Conservation (phyloP, 2,113 vertebrate genomes). For the Etheostoma spectabile region DNA sequence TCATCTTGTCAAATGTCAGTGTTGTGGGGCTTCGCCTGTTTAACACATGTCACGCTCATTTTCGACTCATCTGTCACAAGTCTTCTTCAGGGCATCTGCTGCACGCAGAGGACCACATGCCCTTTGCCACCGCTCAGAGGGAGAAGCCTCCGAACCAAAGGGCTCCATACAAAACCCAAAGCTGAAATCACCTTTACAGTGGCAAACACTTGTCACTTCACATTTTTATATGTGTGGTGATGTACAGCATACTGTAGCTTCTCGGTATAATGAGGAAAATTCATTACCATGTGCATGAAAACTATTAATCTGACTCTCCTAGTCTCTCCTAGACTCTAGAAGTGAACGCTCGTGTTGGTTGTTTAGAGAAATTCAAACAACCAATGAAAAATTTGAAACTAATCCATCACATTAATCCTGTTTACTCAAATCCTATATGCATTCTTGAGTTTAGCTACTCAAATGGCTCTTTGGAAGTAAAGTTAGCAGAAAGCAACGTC, state of each 20-base stretch:
- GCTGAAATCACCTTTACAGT: conserved; percentile 50
- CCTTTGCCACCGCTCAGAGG: conserved; percentile 61
- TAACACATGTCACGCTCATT: conserved; percentile 80
- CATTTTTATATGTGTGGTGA: conserved; percentile 38
- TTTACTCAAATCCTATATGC: background rate
- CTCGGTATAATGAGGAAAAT: conserved; percentile 26
- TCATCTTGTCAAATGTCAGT: conserved; percentile 79
- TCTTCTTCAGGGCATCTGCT: conserved; percentile 66
- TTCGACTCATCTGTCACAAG: conserved; percentile 74
- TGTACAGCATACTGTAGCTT: conserved; percentile 31
- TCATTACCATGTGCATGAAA: conserved; percentile 27
- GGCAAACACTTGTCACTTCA: conserved; percentile 53
- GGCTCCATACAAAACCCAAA: conserved; percentile 38
- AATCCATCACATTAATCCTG: background rate
- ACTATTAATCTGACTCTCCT: conserved; percentile 1
- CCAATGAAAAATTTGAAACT: background rate
- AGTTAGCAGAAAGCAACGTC: background rate
- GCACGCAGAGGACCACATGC: conserved; percentile 57
- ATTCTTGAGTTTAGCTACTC: background rate
- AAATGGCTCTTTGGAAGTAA: background rate
- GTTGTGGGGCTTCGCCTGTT: conserved; percentile 73
- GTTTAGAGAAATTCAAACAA: background rate
- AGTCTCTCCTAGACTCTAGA: background rate
- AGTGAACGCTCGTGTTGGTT: background rate
- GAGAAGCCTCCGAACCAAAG: conserved; percentile 39